Conservation (phyloP, 2,888 invertebrate genomes). For the Poecilus cupreus region DNA sequence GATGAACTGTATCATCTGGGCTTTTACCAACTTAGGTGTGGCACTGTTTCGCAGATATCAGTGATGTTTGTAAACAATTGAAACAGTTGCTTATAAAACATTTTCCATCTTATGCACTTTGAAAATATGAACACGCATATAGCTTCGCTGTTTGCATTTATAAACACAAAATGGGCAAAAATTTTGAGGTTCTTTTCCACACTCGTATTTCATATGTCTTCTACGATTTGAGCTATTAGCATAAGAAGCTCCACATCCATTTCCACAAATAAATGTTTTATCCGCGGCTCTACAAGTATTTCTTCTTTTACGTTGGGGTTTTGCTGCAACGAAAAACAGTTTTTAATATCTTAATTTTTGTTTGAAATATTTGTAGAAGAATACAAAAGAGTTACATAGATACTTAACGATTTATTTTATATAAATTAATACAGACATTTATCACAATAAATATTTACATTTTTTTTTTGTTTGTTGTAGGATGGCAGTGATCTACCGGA, state of each 20-base stretch:
- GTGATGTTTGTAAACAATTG: too few relatives aligned
- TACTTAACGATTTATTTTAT: background rate
- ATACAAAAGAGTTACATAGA: too few relatives aligned
- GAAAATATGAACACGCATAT: background rate
- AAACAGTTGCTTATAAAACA: too few relatives aligned
- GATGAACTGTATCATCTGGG: too few relatives aligned
- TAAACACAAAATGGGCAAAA: constrained; percentile 18
- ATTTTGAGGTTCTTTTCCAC: constrained; percentile 67
- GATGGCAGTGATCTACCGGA: background rate
- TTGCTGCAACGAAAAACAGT: background rate
- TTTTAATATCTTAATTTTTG: background rate
- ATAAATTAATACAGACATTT: background rate
- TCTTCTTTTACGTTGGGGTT: background rate
- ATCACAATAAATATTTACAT: background rate
- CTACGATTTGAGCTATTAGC: constrained; percentile 60
- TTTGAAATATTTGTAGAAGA: background rate
- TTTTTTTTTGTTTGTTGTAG: background rate
- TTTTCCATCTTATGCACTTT: background rate
- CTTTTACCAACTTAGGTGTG: too few relatives aligned
- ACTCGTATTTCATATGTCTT: constrained; percentile 66
- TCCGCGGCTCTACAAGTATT: background rate
- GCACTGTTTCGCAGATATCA: too few relatives aligned
- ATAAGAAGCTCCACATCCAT: constrained; percentile 9
- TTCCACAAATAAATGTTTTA: background rate
- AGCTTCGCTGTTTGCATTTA: background rate